Evolutionary conservation across 2,113 vertebrate genomes (phyloP).

Genomic region (Urocitellus parryii): DNA sequence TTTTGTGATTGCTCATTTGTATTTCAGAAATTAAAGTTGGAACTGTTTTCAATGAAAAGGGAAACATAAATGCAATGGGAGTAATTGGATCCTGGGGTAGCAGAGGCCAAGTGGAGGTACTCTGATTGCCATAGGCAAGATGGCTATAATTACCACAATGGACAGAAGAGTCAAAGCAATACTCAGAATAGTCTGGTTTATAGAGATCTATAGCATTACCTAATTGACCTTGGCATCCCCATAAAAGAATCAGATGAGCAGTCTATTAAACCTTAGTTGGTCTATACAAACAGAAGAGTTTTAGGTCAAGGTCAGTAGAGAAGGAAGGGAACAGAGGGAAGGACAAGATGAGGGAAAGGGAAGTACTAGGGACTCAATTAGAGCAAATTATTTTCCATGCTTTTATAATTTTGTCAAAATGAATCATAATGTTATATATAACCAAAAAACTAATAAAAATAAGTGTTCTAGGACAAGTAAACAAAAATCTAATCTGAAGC

Average conservation of each 20-base stretch:
- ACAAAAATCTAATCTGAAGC: not conserved
- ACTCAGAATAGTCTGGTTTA: slow-evolving; percentile 3
- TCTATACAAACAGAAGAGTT: not conserved
- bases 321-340: too few relatives aligned
- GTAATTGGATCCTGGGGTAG: not conserved
- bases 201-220: not conserved
- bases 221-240: not conserved
- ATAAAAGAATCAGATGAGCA: not conserved
- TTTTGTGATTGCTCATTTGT: too few relatives aligned
- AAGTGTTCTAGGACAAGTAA: not conserved
- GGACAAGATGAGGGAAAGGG: too few relatives aligned
- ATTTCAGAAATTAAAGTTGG: not conserved
- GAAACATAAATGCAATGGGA: not conserved
- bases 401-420: too few relatives aligned
- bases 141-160: not conserved
- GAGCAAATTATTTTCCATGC: too few relatives aligned
- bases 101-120: not conserved
- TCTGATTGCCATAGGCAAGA: not conserved
- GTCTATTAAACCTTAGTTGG: slow-evolving; percentile 2
- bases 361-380: too few relatives aligned
- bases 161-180: slow-evolving; percentile 12
- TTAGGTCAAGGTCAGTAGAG: not conserved
- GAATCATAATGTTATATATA: too few relatives aligned
- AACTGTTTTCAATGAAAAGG: not conserved
- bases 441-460: not conserved